Evolutionary conservation across 1,140 invertebrate genomes (phyloP).

Genomic region (Bombus waltoni): DNA sequence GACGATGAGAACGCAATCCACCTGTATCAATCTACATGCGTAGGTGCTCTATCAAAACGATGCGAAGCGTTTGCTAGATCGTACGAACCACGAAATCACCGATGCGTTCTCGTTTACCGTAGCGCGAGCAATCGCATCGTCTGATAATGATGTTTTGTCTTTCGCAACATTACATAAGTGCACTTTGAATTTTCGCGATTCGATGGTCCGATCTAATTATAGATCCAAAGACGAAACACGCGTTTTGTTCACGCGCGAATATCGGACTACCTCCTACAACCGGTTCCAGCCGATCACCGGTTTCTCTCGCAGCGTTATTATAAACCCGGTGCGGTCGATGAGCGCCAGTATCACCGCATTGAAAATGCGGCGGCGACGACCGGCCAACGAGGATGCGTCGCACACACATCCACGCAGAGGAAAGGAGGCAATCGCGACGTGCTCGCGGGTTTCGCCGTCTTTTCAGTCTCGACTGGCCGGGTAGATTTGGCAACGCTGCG

Average conservation of each 20-base stretch:
- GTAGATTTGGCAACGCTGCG: constrained; percentile 64
- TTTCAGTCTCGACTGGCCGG: constrained; percentile 37
- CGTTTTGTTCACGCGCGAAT: background rate
- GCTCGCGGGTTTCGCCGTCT: constrained; percentile 53
- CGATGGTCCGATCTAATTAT: constrained; percentile 26
- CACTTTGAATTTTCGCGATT: background rate
- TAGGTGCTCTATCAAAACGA: background rate
- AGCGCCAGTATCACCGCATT: constrained; percentile 32
- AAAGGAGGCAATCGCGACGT: constrained; percentile 30
- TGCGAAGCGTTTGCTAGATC: background rate
- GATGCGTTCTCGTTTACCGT: background rate
- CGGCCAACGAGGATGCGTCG: constrained; percentile 11
- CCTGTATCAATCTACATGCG: background rate
- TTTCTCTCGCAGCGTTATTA: constrained; percentile 37
- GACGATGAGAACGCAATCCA: background rate
- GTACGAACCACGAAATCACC: background rate
- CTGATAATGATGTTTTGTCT: background rate
- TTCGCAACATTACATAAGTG: background rate
- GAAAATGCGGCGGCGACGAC: constrained; percentile 16
- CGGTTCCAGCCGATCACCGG: constrained; percentile 41
- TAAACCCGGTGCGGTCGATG: constrained; percentile 42
- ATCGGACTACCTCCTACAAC: constrained; percentile 32
- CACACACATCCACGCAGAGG: background rate
- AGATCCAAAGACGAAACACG: background rate
- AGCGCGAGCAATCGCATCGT: background rate